phyloP scores from a whole-genome alignment of 2,113 vertebrate genomes.

The Otocyon megalotis region DNA sequence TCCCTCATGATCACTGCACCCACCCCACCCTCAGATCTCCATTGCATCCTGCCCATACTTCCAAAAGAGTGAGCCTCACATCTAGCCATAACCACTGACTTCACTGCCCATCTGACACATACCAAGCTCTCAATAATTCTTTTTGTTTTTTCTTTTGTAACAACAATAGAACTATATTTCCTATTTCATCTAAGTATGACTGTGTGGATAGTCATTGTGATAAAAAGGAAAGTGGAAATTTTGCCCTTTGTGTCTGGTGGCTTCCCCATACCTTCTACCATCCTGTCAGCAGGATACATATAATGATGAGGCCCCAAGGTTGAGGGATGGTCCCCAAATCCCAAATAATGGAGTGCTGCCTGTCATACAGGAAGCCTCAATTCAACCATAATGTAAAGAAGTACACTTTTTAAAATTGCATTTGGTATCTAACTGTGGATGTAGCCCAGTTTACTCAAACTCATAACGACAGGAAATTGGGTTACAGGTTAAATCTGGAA shows the following conservation, averaged over 20 bases:
- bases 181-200: neutral
- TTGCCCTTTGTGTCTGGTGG: neutral
- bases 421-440: neutral
- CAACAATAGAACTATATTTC: neutral
- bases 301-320: neutral
- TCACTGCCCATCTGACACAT: neutral
- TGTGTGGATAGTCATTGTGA: neutral
- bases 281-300: neutral
- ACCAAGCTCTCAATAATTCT: neutral
- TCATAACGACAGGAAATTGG: neutral
- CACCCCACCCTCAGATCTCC: neutral
- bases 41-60: too few relatives aligned
- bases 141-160: neutral
- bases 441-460: neutral
- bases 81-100: rapidly evolving
- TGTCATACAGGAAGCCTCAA: neutral
- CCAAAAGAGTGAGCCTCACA: rapidly evolving
- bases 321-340: rapidly evolving
- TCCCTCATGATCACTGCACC: rapidly evolving
- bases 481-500: neutral
- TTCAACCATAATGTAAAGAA: neutral
- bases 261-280: neutral
- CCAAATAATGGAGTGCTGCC: neutral
- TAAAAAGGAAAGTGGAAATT: neutral
- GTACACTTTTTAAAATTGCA: neutral